Evolutionary conservation across 2,113 vertebrate species (phyloP), one percentile per base, ranked within the genome.

Genomic region (Chrysemys picta): DNA sequence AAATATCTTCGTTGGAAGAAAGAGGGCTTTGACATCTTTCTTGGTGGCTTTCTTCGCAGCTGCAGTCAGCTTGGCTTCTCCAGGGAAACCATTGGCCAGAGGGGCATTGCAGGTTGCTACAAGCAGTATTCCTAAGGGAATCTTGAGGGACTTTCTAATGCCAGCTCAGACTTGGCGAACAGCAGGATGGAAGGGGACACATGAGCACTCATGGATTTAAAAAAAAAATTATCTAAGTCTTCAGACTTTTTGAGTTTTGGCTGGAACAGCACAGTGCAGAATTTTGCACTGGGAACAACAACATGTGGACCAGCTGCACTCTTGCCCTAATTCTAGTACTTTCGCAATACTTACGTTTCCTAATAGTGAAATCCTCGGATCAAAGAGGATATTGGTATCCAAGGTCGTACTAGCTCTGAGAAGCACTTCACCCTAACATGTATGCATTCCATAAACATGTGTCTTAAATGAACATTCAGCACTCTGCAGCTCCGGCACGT

Each of bases 381-480:
- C 3, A 88, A 97, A 91, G 93, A 84, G 88, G 0, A 5, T 92
- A 86, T 89, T 84, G 90, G 90, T 80, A 86, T 95, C 96, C 96
- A 97, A 97, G 90, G 31, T 56, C 35, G 4, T 83, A 54, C 94
- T 93, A 4, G 0, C 85, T 3, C 65, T 42, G 95, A 95, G 96
- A 89, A 93, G 91, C 92, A 88, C 91, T n/a, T 94, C 92, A 91
- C 94, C 95, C 92, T 94, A 31, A 86, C 91, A 92, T 88, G 49
- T 93, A 7, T 95, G 82, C 80, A 17, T 97, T 93, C 93, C 85
- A 85, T 84, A 97, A 95, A 95, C 96, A 93, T 97, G 97, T 97
- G 96, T 80, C 78, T 95, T 91, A 69, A 97, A 95, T 87, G 97
- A 97, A 97, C 97, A 97, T 96, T 96, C 82, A 96, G 97, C 96